Evolutionary conservation across 2,113 vertebrate species (phyloP).

Genomic region (Rattus rattus): DNA sequence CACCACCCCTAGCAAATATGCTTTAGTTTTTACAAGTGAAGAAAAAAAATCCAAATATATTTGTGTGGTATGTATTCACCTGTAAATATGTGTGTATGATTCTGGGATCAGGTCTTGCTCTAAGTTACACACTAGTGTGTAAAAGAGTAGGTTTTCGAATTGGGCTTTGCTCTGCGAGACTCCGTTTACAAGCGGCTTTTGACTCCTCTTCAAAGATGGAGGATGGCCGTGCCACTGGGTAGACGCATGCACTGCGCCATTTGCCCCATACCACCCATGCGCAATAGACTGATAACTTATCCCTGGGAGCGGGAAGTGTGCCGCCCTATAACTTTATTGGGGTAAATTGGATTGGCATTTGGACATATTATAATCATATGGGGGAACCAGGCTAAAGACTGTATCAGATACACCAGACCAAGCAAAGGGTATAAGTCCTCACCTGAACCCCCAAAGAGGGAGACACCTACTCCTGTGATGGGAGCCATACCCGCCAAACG

Average conservation of each 20-base stretch:
- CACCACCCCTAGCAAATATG: background rate
- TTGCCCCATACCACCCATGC: background rate
- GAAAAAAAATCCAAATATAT: background rate
- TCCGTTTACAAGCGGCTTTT: background rate
- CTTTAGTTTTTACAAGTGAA: background rate
- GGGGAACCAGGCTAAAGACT: background rate
- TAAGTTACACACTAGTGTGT: background rate
- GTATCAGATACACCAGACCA: background rate
- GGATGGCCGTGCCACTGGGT: background rate
- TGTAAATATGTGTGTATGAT: background rate
- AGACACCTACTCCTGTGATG: background rate
- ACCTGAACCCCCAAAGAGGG: background rate
- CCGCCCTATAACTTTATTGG: background rate
- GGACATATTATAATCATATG: background rate
- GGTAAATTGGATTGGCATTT: background rate
- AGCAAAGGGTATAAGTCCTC: background rate
- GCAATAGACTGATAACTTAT: background rate
- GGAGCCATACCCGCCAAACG: background rate
- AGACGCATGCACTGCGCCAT: background rate
- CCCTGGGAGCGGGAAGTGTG: background rate
- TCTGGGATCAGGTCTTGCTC: background rate
- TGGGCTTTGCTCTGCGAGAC: background rate
- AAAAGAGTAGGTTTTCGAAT: background rate
- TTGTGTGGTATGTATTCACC: background rate
- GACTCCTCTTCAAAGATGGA: background rate